A percentile compares a stretch with the other conserved stretches of the same genome.
These are phyloP conservation scores for Notarius quadriscutis DNA, from an alignment of 2,113 vertebrate genomes.

Conservation along the genomic window DNA sequence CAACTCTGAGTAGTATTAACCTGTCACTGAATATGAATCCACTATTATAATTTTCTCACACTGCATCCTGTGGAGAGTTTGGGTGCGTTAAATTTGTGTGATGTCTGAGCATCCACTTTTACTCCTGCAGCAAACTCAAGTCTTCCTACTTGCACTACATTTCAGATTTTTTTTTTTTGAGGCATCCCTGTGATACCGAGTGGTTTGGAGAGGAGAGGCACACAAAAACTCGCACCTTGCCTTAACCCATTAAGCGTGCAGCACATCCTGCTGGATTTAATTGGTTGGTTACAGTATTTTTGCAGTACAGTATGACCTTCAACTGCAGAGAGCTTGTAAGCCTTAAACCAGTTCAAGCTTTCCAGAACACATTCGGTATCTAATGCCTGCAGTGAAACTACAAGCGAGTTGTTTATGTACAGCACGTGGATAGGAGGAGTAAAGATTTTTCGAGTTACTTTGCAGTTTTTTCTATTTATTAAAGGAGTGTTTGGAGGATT, in stretches of 20 bases:
- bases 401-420: conserved; percentile 15
- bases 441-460: not conserved
- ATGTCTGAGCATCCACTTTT: conserved; percentile 31
- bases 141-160: conserved; percentile 67
- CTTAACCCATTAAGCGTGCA: conserved; percentile 51
- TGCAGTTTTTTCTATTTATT: not conserved
- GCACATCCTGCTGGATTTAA: conserved; percentile 34
- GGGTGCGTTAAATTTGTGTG: conserved; percentile 15
- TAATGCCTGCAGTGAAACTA: conserved; percentile 11
- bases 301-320: conserved; percentile 31
- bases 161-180: conserved; percentile 11
- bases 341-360: conserved; percentile 52
- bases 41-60: not conserved
- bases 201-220: conserved; percentile 36
- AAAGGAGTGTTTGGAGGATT: not conserved
- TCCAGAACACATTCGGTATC: conserved; percentile 28
- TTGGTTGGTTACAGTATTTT: conserved; percentile 24
- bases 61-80: conserved; percentile 32
- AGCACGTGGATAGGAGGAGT: not conserved
- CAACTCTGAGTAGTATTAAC: conserved; percentile 10
- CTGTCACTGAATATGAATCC: not conserved
- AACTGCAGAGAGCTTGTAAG: conserved; percentile 33
- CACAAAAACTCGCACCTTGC: conserved; percentile 47
- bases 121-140: conserved; percentile 53
- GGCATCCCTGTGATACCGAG: conserved; percentile 10